Evolutionary conservation across 2,113 vertebrate genomes (phyloP), one percentile per base, ranked within the genome.

Genomic region (Sylvia atricapilla): DNA sequence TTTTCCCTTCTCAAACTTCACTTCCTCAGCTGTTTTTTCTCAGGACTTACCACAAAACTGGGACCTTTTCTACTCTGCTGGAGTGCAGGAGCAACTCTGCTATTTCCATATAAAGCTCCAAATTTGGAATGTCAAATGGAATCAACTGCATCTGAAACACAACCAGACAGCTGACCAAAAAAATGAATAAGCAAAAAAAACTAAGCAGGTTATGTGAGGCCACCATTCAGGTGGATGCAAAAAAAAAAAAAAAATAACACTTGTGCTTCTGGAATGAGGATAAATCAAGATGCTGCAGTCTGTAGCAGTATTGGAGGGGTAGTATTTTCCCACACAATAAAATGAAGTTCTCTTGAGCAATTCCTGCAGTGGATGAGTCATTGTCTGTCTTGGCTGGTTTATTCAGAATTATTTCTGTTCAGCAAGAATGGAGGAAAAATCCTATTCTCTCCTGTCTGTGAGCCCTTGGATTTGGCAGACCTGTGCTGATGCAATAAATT

Each of bases 301-400:
- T 37, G 30, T 19, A 88, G 88, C 87, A 95, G 18, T 72, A 84
- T 93, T 89, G 78, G n/a, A 72, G n/a, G 49, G 64, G 46, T 50
- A 87, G 62, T 78, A 77, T 88, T 97, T 96, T 93, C 95, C 90
- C 90, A 94, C 79, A 25, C 75, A 33, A 25, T 25, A 50, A 95
- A 96, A 93, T 87, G 19, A 91, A 87, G 62, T 77, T 90, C 90
- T 96, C 88, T 96, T 95, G 83, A 96, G 92, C 90, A 96, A 86
- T 93, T 94, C 75, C 68, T 96, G 63, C 82, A 93, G 88, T 56
- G 64, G 72, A 52, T 96, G 92, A 96, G 85, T 96, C 96, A 97
- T 85, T 86, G 79, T 95, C 87, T 96, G 79, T 67, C 88, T 91
- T 96, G 88, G 90, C 89, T 81, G 60, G 64, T 84, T 96, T 95